These are phyloP conservation scores for Exocentrus adspersus DNA, from an alignment of 2,888 invertebrate species.

Conservation along the genomic window DNA sequence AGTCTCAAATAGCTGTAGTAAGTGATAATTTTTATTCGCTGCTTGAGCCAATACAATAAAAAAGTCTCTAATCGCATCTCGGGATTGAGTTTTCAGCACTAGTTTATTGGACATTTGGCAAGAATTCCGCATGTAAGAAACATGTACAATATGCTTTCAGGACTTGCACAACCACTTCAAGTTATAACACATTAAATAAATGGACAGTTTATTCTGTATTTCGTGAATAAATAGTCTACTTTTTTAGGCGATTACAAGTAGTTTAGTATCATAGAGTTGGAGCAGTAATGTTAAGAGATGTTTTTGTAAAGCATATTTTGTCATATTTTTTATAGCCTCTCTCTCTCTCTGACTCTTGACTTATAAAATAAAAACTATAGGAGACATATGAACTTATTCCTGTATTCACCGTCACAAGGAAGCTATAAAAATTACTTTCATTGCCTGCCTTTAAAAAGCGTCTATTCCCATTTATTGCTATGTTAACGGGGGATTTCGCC, in stretches of 20 bases:
- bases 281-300: too few species aligned
- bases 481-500: not conserved
- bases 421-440: too few species aligned
- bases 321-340: too few species aligned
- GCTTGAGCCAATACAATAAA: not conserved
- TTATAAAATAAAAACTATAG: too few species aligned
- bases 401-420: not conserved
- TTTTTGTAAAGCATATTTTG: too few species aligned
- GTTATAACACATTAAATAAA: too few species aligned
- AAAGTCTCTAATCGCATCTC: not conserved
- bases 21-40: not conserved
- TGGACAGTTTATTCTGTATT: too few species aligned
- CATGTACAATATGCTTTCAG: not conserved
- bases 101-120: constrained; percentile 1
- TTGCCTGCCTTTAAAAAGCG: not conserved
- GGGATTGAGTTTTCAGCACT: not conserved
- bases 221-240: too few species aligned
- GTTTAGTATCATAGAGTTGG: too few species aligned
- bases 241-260: too few species aligned
- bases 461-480: not conserved
- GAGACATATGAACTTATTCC: not conserved
- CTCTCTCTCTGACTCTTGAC: too few species aligned
- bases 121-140: not conserved
- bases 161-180: not conserved
- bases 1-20: too few species aligned